Conservation (phyloP, 1,140 invertebrate species). For the Rhopalosiphum maidis region DNA sequence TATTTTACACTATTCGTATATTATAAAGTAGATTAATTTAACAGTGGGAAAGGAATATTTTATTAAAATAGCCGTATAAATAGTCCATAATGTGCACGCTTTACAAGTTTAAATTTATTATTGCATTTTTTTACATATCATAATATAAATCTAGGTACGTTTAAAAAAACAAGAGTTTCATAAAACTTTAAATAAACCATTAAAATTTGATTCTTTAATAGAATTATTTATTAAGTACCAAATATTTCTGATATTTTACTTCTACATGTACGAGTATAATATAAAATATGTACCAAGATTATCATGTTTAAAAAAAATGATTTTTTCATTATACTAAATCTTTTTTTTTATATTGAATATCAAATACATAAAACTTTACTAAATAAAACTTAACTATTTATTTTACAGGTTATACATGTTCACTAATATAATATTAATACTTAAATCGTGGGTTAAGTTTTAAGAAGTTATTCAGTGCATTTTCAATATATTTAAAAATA, state of each 20-base stretch:
- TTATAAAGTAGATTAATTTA: neutral
- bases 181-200: neutral
- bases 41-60: neutral
- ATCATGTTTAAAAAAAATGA: neutral
- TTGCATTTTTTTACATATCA: neutral
- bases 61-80: neutral
- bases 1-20: neutral
- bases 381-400: neutral
- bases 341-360: neutral
- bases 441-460: neutral
- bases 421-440: neutral
- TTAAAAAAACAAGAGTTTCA: neutral
- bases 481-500: neutral
- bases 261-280: neutral
- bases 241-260: neutral
- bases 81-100: constrained; percentile 6
- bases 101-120: constrained; percentile 15
- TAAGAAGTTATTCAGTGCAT: neutral
- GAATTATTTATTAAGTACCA: neutral
- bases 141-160: neutral
- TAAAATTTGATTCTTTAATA: neutral
- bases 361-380: neutral
- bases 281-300: neutral
- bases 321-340: neutral
- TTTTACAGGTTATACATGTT: neutral